Evolutionary conservation across 1,140 invertebrate species (phyloP), one percentile per base, ranked within the genome.

Genomic region (Harpegnathos saltator): DNA sequence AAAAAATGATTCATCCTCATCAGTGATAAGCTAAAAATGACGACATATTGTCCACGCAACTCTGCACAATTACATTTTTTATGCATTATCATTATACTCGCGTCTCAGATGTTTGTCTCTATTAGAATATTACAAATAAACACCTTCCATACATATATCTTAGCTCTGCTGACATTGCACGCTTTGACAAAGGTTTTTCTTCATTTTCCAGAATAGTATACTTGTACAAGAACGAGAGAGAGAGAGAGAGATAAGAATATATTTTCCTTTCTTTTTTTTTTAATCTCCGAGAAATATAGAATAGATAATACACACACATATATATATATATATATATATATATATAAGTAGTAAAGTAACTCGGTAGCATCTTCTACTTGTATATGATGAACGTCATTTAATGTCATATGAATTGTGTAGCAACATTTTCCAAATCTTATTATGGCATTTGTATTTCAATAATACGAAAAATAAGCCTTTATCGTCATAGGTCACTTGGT

Each of bases 391-490:
- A 50, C 33, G 12, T 22, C 54, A 24, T 85, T 85, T 86, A 68
- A 86, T 86, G n/a, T n/a, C n/a, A n/a, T n/a, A n/a, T 86, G 38
- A 66, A 81, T 65, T 11, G 58, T 54, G 29, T 50, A 56, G 7
- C 50, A 19, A 44, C 17, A 78, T 50, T 14, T 84, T n/a, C 12
- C 33, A 63, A 63, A 22, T 44, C 52, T 48, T 52, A 50, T 9
- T 9, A 54, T 24, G 44, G 58, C 75, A 3, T 78, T 33, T 56
- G 38, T 78, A 3, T 80, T 52, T 26, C 52, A 52, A 33, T 14
- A 80, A 80, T 80, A 80, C 71, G 74, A 78, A 83, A 78, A 83
- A 83, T 83, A 83, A 83, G 82, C 82, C 38, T 78, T 44, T 71
- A 72, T 72, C 38, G 58, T 85, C 66, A 3, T 7, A 85, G 83